These are phyloP conservation scores for Strix occidentalis DNA, from an alignment of 2,797 vertebrate genomes.

Conservation along the genomic window DNA sequence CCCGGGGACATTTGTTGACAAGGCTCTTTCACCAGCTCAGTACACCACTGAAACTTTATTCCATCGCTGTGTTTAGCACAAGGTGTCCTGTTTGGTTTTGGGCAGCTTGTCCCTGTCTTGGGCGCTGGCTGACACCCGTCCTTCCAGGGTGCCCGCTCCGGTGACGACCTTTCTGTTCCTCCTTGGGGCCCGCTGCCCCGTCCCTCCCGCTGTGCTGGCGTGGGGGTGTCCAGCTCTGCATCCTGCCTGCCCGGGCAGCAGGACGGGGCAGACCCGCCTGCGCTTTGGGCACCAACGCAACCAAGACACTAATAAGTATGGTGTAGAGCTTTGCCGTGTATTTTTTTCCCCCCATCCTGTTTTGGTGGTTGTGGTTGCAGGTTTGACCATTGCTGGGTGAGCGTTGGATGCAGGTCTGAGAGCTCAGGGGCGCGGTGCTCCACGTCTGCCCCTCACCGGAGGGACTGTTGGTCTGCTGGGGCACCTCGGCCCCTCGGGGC, in stretches of 20 bases:
- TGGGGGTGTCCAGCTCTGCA: too few relatives aligned
- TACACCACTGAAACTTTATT: not conserved
- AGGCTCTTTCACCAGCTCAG: not conserved
- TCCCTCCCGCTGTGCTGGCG: not conserved
- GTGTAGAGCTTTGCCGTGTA: not conserved
- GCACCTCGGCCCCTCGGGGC: not conserved
- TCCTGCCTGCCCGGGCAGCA: not conserved
- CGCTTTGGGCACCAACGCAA: too few relatives aligned
- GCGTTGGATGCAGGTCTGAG: not conserved
- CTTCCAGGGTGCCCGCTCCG: not conserved
- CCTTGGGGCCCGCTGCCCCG: not conserved
- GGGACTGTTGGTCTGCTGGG: not conserved
- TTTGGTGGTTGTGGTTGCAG: not conserved
- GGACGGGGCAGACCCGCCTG: not conserved
- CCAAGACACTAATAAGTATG: not conserved
- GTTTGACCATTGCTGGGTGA: rapidly evolving
- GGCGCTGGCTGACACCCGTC: rapidly evolving
- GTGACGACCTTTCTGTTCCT: not conserved
- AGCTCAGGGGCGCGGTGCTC: not conserved
- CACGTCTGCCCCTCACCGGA: not conserved
- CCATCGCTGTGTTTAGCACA: not conserved
- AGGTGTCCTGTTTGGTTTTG: not conserved
- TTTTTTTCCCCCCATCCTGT: not conserved
- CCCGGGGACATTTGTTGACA: not conserved
- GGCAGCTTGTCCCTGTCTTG: not conserved